Conservation (phyloP, 2,888 invertebrate genomes). For the Orthonevra nobilis region DNA sequence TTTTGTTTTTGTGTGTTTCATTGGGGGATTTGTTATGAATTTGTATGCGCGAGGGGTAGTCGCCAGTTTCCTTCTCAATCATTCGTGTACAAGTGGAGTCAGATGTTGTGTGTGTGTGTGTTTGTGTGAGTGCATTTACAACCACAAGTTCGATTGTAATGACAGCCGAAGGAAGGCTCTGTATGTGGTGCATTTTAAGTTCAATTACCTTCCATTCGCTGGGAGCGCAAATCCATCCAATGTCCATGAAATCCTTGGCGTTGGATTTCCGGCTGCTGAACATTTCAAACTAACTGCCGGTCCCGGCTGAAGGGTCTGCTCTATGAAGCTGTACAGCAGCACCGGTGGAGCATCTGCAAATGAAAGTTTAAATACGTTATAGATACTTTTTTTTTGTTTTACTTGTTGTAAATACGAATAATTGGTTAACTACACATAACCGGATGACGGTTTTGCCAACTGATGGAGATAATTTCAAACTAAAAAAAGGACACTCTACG, state of each 20-base stretch:
- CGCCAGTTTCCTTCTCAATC: slow-evolving; percentile 34
- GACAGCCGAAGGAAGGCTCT: slow-evolving; percentile 6
- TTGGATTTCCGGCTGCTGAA: slow-evolving; percentile 89
- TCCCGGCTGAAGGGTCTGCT: slow-evolving; percentile 89
- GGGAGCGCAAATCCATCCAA: slow-evolving; percentile 88
- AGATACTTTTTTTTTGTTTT: slow-evolving; percentile 12
- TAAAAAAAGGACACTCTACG: slow-evolving; percentile 27
- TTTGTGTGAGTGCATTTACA: slow-evolving; percentile 15
- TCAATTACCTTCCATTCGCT: slow-evolving; percentile 81
- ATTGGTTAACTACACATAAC: slow-evolving; percentile 15
- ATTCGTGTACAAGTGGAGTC: slow-evolving; percentile 9
- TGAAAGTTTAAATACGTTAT: slow-evolving; percentile 63
- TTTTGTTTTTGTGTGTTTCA: slow-evolving; percentile 69
- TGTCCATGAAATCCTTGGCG: slow-evolving; percentile 89
- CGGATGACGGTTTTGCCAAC: slow-evolving; percentile 21
- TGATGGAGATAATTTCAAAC: slow-evolving; percentile 62
- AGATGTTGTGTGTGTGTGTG: neutral
- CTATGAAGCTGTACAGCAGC: slow-evolving; percentile 88
- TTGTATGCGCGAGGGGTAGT: slow-evolving; percentile 68
- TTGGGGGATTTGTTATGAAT: slow-evolving; percentile 71
- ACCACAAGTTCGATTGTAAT: slow-evolving; percentile 66
- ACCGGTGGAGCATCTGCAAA: slow-evolving; percentile 88
- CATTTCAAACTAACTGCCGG: slow-evolving; percentile 89
- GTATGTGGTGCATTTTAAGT: slow-evolving; percentile 75
- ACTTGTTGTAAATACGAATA: too few species aligned